phyloP scores from a whole-genome alignment of 1,140 invertebrate species.

The Pseudomyrmex dendroicus region DNA sequence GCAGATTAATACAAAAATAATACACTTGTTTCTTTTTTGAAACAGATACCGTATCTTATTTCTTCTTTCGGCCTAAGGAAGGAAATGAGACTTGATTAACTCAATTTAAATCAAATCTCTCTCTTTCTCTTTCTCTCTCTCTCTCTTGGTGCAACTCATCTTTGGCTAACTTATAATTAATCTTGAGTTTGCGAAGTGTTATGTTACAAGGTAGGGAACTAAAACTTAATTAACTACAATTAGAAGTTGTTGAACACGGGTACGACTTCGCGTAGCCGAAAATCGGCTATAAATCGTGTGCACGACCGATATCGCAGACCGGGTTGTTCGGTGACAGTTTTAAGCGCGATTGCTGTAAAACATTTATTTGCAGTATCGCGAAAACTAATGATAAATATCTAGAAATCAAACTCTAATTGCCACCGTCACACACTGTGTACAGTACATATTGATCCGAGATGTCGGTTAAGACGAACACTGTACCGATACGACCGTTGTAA shows the following conservation, averaged over 20 bases:
- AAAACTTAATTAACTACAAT: not conserved
- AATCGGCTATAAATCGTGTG: slow-evolving; percentile 1
- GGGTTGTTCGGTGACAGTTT: slow-evolving; percentile 48
- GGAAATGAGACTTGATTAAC: not conserved
- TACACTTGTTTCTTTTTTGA: not conserved
- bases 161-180: slow-evolving; percentile 25
- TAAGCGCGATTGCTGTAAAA: slow-evolving; percentile 52
- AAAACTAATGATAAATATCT: slow-evolving; percentile 63
- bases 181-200: slow-evolving; percentile 4
- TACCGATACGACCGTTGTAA: slow-evolving; percentile 46
- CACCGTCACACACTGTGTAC: not conserved
- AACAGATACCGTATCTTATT: not conserved
- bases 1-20: not conserved
- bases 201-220: not conserved
- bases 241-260: not conserved
- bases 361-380: slow-evolving; percentile 62
- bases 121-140: too few relatives aligned
- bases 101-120: not conserved
- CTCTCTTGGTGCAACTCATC: not conserved
- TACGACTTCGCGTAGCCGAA: not conserved
- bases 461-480: slow-evolving; percentile 62
- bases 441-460: slow-evolving; percentile 66
- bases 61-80: not conserved
- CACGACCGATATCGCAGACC: slow-evolving; percentile 27
- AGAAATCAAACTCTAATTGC: slow-evolving; percentile 21